Evolutionary conservation across 2,113 vertebrate genomes (phyloP).

Genomic region (Phyllostomus discolor): DNA sequence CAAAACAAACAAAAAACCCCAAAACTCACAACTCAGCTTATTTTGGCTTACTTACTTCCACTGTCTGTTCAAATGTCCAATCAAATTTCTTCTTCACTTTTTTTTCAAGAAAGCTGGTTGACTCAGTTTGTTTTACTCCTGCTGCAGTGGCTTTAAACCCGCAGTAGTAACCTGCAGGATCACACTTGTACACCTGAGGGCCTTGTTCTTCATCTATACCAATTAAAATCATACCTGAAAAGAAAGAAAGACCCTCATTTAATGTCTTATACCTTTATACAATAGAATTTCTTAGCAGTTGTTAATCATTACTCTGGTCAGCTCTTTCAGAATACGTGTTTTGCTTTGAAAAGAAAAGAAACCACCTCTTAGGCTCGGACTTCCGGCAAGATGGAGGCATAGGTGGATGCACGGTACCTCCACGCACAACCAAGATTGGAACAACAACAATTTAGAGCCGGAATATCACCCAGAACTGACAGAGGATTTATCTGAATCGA

Average conservation of each 20-base stretch:
- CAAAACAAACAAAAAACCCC: too few relatives aligned
- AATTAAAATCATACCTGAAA: constrained; percentile 96
- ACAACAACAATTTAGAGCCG: too few relatives aligned
- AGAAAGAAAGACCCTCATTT: constrained; percentile 41
- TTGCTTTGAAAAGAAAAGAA: neutral
- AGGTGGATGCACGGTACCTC: too few relatives aligned
- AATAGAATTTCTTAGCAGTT: neutral
- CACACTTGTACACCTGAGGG: constrained; percentile 98
- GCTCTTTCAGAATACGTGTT: neutral
- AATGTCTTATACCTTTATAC: neutral
- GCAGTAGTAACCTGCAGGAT: constrained; percentile 97
- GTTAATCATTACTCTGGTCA: neutral
- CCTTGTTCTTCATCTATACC: constrained; percentile 94
- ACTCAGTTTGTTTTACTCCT: constrained; percentile 98
- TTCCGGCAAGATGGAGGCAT: too few relatives aligned
- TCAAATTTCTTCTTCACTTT: constrained; percentile 99
- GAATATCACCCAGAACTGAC: too few relatives aligned
- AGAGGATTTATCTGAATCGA: too few relatives aligned
- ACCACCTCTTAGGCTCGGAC: too few relatives aligned
- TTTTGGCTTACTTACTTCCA: constrained; percentile 87
- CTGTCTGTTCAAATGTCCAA: constrained; percentile 96
- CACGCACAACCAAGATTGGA: too few relatives aligned
- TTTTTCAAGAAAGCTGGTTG: constrained; percentile 99
- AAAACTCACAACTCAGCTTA: neutral
- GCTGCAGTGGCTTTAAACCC: constrained; percentile 98